phyloP scores from a whole-genome alignment of 92 coral and sea anemone genomes.

The Galaxea fascicularis region DNA sequence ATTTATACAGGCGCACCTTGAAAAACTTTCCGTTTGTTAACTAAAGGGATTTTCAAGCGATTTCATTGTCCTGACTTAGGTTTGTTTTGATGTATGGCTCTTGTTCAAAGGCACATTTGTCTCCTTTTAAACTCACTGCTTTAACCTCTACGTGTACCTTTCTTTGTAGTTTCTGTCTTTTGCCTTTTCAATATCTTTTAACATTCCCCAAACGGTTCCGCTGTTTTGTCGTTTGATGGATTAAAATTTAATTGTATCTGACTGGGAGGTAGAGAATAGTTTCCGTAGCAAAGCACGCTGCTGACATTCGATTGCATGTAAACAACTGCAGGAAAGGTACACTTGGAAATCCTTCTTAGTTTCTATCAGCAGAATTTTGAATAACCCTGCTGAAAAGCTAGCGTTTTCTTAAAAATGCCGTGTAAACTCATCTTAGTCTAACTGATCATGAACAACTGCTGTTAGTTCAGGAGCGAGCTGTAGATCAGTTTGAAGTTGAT shows the following conservation, averaged over 20 bases:
- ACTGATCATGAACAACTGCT: too few species aligned
- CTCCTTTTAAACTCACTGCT: too few species aligned
- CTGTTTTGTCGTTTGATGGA: constrained; percentile 38
- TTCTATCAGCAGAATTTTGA: not conserved
- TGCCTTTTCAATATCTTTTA: not conserved
- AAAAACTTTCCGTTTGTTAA: too few species aligned
- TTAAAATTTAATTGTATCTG: constrained; percentile 41
- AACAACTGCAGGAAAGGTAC: not conserved
- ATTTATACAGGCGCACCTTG: too few species aligned
- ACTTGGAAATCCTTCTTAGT: not conserved
- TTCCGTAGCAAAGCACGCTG: constrained; percentile 2
- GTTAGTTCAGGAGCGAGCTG: too few species aligned
- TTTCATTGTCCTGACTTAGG: too few species aligned
- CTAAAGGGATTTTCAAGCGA: too few species aligned
- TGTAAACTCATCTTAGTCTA: not conserved
- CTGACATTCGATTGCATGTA: constrained; percentile 20
- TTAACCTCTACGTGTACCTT: not conserved
- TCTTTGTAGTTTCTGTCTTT: not conserved
- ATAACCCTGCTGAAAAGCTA: not conserved
- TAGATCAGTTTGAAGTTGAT: too few species aligned
- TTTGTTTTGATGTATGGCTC: too few species aligned
- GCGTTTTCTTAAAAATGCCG: not conserved
- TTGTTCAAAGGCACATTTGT: too few species aligned
- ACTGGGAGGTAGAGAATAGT: constrained; percentile 47
- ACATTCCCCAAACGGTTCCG: constrained; percentile 33